A percentile compares a stretch with the other conserved stretches of the same genome.
These are phyloP conservation scores for Formica aserva DNA, from an alignment of 2,888 invertebrate species.

Conservation along the genomic window DNA sequence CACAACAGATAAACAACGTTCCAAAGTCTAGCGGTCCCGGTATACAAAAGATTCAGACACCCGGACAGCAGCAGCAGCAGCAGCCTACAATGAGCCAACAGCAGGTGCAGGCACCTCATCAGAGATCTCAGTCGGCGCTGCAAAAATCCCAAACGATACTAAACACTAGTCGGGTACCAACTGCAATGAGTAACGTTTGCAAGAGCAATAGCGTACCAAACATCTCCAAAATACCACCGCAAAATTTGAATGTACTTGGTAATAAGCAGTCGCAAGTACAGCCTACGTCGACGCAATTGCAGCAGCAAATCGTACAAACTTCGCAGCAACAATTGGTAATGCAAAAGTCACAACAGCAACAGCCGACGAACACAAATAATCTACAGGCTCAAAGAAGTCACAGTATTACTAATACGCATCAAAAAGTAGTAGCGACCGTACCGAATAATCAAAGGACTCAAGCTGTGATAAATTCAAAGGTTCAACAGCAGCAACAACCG, in stretches of 20 bases:
- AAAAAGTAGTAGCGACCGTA: slow-evolving; percentile 73
- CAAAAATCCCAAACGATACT: slow-evolving; percentile 67
- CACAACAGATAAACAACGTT: slow-evolving; percentile 73
- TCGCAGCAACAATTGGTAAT: slow-evolving; percentile 64
- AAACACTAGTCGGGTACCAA: slow-evolving; percentile 64
- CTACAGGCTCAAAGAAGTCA: slow-evolving; percentile 73
- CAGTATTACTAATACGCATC: slow-evolving; percentile 68
- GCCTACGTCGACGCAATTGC: slow-evolving; percentile 66
- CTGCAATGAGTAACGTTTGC: slow-evolving; percentile 68
- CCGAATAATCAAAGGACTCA: slow-evolving; percentile 74
- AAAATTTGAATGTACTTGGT: slow-evolving; percentile 71
- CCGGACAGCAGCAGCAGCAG: slow-evolving; percentile 38
- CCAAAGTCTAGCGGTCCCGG: slow-evolving; percentile 73
- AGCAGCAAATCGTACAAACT: slow-evolving; percentile 69
- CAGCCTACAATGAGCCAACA: slow-evolving; percentile 57
- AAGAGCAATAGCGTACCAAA: slow-evolving; percentile 81
- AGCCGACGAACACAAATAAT: slow-evolving; percentile 56
- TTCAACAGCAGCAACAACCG: slow-evolving; percentile 73
- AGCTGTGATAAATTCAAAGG: slow-evolving; percentile 65
- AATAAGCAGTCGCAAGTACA: slow-evolving; percentile 72
- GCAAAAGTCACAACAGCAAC: slow-evolving; percentile 63
- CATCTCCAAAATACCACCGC: slow-evolving; percentile 73
- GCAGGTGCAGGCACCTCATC: slow-evolving; percentile 60
- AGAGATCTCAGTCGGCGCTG: slow-evolving; percentile 61
- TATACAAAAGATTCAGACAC: slow-evolving; percentile 72